A percentile compares a stretch with the other conserved stretches of the same genome.
Evolutionary conservation across 2,113 vertebrate species (phyloP).

Genomic region (Mesembrinibis cayennensis): DNA sequence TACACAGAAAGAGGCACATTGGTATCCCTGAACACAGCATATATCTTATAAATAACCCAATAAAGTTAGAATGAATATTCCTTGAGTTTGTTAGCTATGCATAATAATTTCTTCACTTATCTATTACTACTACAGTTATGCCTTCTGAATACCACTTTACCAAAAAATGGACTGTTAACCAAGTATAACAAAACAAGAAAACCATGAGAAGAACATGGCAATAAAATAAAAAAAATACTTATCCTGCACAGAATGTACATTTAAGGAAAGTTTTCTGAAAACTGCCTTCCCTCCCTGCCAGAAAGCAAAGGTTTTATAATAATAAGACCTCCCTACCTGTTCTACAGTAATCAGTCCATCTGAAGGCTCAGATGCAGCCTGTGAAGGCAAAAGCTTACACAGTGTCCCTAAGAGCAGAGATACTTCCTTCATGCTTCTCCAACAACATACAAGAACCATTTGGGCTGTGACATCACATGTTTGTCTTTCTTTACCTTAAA

Average conservation of each 20-base stretch:
- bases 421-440: slow-evolving; percentile 98
- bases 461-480: slow-evolving; percentile 90
- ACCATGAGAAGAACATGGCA: neutral
- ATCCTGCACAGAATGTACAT: neutral
- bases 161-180: neutral
- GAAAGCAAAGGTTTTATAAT: neutral
- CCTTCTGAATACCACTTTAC: neutral
- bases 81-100: neutral
- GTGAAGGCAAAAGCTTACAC: slow-evolving; percentile 86
- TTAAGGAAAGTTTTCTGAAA: neutral
- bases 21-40: neutral
- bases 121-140: neutral
- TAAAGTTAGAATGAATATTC: neutral
- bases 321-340: slow-evolving; percentile 78
- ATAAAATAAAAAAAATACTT: neutral
- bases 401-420: slow-evolving; percentile 89
- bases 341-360: slow-evolving; percentile 80
- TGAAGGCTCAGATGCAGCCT: slow-evolving; percentile 6
- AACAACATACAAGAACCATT: slow-evolving; percentile 96
- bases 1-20: neutral
- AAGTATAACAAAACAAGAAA: neutral
- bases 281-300: neutral
- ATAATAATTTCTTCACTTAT: neutral
- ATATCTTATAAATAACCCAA: neutral
- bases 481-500: slow-evolving; percentile 69